Evolutionary conservation across 2,888 invertebrate species (phyloP).

Genomic region (Machimus rusticus): DNA sequence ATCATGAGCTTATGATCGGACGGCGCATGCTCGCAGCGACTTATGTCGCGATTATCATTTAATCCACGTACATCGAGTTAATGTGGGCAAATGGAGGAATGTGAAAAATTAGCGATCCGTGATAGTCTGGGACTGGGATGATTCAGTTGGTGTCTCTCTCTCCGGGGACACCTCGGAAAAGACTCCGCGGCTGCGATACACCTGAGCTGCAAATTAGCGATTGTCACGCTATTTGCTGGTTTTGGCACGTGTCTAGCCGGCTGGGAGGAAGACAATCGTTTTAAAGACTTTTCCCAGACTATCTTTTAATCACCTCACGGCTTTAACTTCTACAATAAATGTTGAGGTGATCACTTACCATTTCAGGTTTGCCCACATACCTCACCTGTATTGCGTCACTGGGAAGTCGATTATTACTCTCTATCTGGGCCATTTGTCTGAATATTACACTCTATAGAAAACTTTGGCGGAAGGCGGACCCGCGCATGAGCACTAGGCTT

Average conservation of each 20-base stretch:
- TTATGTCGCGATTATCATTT: conserved; percentile 1
- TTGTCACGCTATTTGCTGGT: not conserved
- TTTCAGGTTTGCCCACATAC: not conserved
- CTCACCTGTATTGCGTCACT: not conserved
- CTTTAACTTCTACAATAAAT: not conserved
- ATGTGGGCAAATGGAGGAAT: not conserved
- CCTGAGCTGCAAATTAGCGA: conserved; percentile 9
- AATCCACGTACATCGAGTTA: conserved; percentile 17
- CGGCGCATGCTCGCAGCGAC: not conserved
- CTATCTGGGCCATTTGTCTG: not conserved
- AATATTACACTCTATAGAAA: not conserved
- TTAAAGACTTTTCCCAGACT: not conserved
- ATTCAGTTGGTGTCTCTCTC: not conserved
- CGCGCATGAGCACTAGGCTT: not conserved
- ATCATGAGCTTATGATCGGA: conserved; percentile 5
- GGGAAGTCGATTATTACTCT: not conserved
- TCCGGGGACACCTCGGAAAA: not conserved
- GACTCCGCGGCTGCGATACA: not conserved
- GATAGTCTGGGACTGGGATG: not conserved
- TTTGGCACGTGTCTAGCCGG: conserved; percentile 16
- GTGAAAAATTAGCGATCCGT: not conserved
- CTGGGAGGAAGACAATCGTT: too few species aligned
- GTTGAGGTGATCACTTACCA: conserved; percentile 6
- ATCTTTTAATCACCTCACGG: not conserved
- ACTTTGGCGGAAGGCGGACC: not conserved